Evolutionary conservation across 2,888 invertebrate genomes (phyloP).

Genomic region (Drosophila neotestacea): DNA sequence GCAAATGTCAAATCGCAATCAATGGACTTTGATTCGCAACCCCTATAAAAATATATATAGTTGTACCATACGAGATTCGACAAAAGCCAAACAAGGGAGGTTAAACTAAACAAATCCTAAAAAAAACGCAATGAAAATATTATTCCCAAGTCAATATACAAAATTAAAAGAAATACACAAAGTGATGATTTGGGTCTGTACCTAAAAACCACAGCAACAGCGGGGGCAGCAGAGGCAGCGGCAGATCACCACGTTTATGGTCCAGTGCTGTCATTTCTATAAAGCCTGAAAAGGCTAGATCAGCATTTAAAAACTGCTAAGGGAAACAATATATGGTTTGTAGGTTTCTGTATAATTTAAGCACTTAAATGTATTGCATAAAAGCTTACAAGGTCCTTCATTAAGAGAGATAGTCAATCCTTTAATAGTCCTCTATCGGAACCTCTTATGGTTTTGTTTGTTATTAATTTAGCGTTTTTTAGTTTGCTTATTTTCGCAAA

Average conservation of each 20-base stretch:
- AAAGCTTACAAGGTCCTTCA: no score
- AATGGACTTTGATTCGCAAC: conserved; percentile 48
- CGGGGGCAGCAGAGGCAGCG: not conserved
- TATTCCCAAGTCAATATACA: conserved; percentile 37
- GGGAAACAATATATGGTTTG: no score
- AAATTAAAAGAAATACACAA: conserved; percentile 6
- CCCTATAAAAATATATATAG: conserved; percentile 26
- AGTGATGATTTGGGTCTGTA: conserved; percentile 18
- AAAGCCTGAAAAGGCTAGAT: no score
- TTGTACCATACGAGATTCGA: not conserved
- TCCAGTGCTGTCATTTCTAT: no score
- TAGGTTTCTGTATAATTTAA: no score
- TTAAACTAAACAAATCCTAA: conserved; percentile 13
- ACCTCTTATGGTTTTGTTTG: no score
- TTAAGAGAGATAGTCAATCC: no score
- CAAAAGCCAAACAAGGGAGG: conserved; percentile 27
- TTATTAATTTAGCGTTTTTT: no score
- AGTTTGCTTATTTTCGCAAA: no score
- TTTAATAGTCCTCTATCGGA: no score
- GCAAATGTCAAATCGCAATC: conserved; percentile 39
- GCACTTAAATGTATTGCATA: no score
- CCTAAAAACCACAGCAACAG: conserved; percentile 21
- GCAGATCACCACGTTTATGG: conserved; percentile 28
- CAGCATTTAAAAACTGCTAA: no score
- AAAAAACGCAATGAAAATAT: conserved; percentile 23